phyloP scores from a whole-genome alignment of 2,888 invertebrate genomes.

The Chouioia cunea region DNA sequence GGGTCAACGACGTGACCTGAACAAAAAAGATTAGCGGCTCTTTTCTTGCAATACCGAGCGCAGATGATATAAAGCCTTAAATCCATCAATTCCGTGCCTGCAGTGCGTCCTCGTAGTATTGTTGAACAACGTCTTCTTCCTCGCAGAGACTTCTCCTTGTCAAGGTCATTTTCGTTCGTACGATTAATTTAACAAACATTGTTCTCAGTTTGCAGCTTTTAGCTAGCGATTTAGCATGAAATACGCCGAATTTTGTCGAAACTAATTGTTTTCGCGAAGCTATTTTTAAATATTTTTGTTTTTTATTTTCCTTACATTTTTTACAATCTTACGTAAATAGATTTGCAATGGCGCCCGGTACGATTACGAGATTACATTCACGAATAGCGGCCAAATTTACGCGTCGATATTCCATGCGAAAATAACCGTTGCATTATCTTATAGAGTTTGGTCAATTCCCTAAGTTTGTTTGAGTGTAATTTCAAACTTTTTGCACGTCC shows the following conservation, averaged over 20 bases:
- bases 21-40: conserved; percentile 18
- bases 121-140: conserved; percentile 17
- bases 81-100: conserved; percentile 9
- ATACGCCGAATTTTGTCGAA: background rate
- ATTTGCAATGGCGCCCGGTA: no score
- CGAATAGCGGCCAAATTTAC: no score
- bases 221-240: background rate
- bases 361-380: no score
- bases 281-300: no score
- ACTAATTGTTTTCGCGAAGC: no score
- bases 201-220: background rate
- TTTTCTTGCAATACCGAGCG: no score
- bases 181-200: background rate
- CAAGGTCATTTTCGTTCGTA: conserved; percentile 17
- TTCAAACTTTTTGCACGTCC: background rate
- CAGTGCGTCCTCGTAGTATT: conserved; percentile 21
- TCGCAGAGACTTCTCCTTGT: background rate
- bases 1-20: background rate
- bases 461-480: no score
- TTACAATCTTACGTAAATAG: no score
- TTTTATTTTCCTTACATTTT: no score
- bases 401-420: no score
- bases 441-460: no score
- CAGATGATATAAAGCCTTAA: conserved; percentile 32
- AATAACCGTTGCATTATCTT: no score